Evolutionary conservation across 2,797 vertebrate species (phyloP), one percentile per base, ranked within the genome.

Genomic region (Siniperca undulata): DNA sequence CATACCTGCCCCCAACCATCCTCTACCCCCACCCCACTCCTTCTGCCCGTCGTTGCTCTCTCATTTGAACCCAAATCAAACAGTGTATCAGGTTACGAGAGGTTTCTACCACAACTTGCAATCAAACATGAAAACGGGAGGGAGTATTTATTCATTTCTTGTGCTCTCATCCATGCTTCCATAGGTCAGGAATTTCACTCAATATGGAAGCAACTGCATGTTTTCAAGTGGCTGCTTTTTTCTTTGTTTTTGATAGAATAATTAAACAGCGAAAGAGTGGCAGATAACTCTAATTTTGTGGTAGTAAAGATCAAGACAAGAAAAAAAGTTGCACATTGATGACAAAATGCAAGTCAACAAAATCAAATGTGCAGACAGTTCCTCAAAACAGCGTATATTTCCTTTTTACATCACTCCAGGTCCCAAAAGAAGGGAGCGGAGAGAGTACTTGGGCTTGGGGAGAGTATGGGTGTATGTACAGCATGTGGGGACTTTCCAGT

Each of bases 61-160:
- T 90, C 83, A 85, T 93, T 89, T 91, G 77, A 93, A 82, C 90
- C 89, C 89, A 90, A 93, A 93, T 94, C 94, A 93, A 93, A 91
- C 91, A 79, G 84, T 24, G 30, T 87, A 77, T 96, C 90, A 4
- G 64, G 86, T 95, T 95, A 90, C 95, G 0, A 62, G 84, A 82
- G 59, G 81, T 85, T 90, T 86, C 81, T 16, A 83, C 89, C 88
- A 44, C 84, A 87, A 87, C 85, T 87, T 62, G 79, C 91, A 93
- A 92, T 95, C 92, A 93, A 83, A 90, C 86, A 84, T 80, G 70
- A 82, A 82, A 53, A 69, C 78, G 22, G 34, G 48, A 77, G 77
- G 75, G 74, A 69, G 85, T 70, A 85, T 87, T 74, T 77, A 73
- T 86, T 88, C 66, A 24, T 81, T 80, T 86, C 81, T 78, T 83